A percentile compares a stretch with the other conserved stretches of the same genome.
phyloP scores from a whole-genome alignment of 2,888 invertebrate genomes.

The Caenorhabditis parvicauda region DNA sequence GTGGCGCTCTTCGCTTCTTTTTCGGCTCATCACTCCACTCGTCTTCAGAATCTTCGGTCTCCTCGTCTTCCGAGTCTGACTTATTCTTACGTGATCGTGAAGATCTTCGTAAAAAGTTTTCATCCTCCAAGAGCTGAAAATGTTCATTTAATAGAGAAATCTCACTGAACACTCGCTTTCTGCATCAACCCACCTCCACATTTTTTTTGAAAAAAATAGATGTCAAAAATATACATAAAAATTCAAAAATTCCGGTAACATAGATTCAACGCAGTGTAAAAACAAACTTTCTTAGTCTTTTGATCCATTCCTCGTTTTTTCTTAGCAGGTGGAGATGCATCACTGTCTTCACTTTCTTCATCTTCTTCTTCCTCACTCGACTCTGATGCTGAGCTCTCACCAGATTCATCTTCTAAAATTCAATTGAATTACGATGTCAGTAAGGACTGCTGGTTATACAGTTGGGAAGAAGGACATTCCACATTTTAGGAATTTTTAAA shows the following conservation, averaged over 20 bases:
- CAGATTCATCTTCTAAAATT: neutral
- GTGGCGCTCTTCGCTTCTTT: neutral
- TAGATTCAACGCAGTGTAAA: neutral
- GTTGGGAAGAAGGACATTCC: too few species aligned
- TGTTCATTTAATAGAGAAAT: neutral
- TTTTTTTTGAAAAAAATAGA: too few species aligned
- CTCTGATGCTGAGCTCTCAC: neutral
- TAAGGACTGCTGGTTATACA: too few species aligned
- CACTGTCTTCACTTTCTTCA: conserved; percentile 26
- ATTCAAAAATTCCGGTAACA: too few species aligned
- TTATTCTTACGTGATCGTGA: too few species aligned
- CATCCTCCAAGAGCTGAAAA: conserved; percentile 40
- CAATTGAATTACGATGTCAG: too few species aligned
- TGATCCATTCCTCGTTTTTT: conserved; percentile 27
- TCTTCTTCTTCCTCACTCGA: conserved; percentile 14
- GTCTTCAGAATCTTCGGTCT: conserved; percentile 18
- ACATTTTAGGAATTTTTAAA: too few species aligned
- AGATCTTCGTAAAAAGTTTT: conserved; percentile 44
- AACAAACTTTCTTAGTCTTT: conserved; percentile 26
- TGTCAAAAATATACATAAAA: too few species aligned
- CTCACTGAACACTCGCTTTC: too few species aligned
- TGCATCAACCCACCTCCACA: too few species aligned
- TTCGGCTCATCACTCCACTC: conserved; percentile 9
- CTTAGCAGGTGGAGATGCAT: conserved; percentile 8
- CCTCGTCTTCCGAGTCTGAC: conserved; percentile 4